Conservation (phyloP, 2,113 vertebrate genomes). For the Amblyopsis rosae region DNA sequence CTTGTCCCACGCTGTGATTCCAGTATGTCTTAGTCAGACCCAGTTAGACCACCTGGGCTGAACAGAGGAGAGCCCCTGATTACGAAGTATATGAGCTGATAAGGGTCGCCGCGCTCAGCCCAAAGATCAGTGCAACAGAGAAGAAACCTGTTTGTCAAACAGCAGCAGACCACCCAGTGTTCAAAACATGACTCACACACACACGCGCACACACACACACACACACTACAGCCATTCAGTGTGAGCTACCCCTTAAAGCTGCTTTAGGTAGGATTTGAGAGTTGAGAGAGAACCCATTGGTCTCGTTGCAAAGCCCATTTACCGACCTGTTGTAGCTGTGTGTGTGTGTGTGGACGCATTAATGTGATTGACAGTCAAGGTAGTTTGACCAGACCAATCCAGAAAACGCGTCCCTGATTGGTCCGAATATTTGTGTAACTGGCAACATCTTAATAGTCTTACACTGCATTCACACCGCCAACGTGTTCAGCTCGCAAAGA, state of each 20-base stretch:
- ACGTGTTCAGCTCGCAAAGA: too few relatives aligned
- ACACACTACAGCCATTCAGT: conserved; percentile 1
- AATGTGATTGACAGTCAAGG: too few relatives aligned
- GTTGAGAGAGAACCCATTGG: too few relatives aligned
- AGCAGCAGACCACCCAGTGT: background rate
- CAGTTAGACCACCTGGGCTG: conserved; percentile 16
- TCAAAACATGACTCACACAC: background rate
- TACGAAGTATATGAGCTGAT: background rate
- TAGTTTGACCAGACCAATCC: too few relatives aligned
- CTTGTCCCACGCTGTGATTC: background rate
- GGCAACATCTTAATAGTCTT: too few relatives aligned
- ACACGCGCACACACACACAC: conserved; percentile 2
- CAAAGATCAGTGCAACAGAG: background rate
- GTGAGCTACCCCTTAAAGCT: background rate
- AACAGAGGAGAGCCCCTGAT: background rate
- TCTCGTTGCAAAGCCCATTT: too few relatives aligned
- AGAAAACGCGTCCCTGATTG: too few relatives aligned
- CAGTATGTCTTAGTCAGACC: background rate
- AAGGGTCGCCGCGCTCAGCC: background rate
- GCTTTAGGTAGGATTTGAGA: too few relatives aligned
- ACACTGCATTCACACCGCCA: too few relatives aligned
- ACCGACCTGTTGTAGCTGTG: too few relatives aligned
- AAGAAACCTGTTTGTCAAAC: background rate
- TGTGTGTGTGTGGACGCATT: too few relatives aligned
- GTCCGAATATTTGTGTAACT: too few relatives aligned